These are phyloP conservation scores for Virgularia gustaviana DNA, from an alignment of 92 coral and sea anemone genomes.

Conservation along the genomic window DNA sequence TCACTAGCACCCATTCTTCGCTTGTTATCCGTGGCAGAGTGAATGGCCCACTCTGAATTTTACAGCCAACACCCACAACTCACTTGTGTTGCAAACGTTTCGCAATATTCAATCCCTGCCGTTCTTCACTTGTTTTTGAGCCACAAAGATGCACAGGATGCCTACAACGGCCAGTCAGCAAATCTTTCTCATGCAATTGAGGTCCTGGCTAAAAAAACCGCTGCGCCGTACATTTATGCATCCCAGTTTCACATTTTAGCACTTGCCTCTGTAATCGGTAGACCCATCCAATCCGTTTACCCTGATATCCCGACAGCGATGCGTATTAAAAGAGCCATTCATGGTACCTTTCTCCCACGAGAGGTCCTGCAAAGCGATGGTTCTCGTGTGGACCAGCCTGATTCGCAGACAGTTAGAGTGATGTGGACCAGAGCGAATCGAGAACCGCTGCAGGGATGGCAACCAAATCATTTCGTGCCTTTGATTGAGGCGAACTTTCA, in stretches of 20 bases:
- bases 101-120: background rate
- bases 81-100: background rate
- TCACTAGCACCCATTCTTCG: slow-evolving; percentile 39
- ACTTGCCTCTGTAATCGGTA: slow-evolving; percentile 44
- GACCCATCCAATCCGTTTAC: slow-evolving; percentile 41
- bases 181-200: slow-evolving; percentile 27
- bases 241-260: slow-evolving; percentile 34
- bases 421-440: slow-evolving; percentile 33
- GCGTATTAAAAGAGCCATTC: background rate
- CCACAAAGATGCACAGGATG: slow-evolving; percentile 8
- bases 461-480: slow-evolving; percentile 39
- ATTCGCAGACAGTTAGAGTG: background rate
- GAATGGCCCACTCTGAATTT: slow-evolving; percentile 35
- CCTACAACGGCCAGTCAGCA: background rate
- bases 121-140: slow-evolving; percentile 1
- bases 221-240: slow-evolving; percentile 17
- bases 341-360: slow-evolving; percentile 17
- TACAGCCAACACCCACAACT: slow-evolving; percentile 39
- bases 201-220: slow-evolving; percentile 31
- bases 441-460: slow-evolving; percentile 17
- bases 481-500: too few relatives aligned
- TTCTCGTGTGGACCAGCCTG: background rate
- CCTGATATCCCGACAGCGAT: slow-evolving; percentile 20
- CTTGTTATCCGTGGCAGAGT: slow-evolving; percentile 36
- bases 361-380: background rate